These are phyloP conservation scores for Muraenolepis orangiensis DNA, from an alignment of 2,797 vertebrate species.

Conservation along the genomic window DNA sequence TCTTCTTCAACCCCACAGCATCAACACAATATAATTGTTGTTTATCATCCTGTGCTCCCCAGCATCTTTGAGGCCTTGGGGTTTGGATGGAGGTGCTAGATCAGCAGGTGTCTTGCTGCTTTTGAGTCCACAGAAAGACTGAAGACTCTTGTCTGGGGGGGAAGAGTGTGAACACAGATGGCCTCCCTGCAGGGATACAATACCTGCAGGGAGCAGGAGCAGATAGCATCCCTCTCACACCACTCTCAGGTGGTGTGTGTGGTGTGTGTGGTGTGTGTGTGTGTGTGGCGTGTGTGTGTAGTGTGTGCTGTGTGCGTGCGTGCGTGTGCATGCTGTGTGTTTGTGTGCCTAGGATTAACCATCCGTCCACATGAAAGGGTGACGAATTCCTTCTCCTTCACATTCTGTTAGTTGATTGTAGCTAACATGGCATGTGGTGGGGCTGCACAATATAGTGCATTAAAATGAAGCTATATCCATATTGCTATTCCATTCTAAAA, in stretches of 20 bases:
- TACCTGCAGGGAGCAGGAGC: no score
- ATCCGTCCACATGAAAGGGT: constrained; percentile 7
- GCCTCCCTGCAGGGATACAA: constrained; percentile 62
- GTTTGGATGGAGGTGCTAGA: constrained; percentile 1
- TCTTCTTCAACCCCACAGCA: no score
- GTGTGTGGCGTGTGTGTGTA: constrained; percentile 25
- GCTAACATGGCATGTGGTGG: background rate
- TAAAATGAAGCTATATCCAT: no score
- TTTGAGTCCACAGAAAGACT: constrained; percentile 2
- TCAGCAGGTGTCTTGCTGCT: background rate
- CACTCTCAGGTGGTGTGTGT: constrained; percentile 22
- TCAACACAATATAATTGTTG: no score
- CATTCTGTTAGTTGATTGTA: background rate
- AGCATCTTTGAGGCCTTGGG: background rate
- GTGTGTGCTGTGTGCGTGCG: constrained; percentile 15
- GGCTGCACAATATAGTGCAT: background rate
- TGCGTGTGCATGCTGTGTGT: constrained; percentile 17
- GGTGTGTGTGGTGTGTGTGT: constrained; percentile 25
- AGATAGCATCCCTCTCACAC: constrained; percentile 48
- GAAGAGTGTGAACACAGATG: constrained; percentile 63
- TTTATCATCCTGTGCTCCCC: no score
- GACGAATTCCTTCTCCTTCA: background rate
- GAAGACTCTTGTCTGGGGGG: constrained; percentile 55
- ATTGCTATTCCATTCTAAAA: background rate
- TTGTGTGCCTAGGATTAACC: background rate